Percentiles rank a stretch among this genome's conserved stretches.
Conservation (phyloP, 2,888 invertebrate species). For the Pterostichus niger region DNA sequence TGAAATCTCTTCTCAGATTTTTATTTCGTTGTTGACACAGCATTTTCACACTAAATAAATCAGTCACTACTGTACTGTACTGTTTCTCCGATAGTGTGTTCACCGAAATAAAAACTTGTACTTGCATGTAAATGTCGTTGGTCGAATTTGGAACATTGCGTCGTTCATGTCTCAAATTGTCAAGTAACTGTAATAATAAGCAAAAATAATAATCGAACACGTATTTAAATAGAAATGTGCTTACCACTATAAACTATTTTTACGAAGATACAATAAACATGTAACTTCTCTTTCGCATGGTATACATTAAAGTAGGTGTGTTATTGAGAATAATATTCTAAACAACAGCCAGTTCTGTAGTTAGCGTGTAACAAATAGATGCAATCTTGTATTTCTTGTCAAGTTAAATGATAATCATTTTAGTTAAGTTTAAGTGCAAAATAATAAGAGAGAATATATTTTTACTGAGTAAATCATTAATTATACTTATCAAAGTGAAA, state of each 20-base stretch:
- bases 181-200: slow-evolving; percentile 61
- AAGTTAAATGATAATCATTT: slow-evolving; percentile 63
- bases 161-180: slow-evolving; percentile 32
- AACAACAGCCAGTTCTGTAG: slow-evolving; percentile 65
- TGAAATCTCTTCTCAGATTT: slow-evolving; percentile 23
- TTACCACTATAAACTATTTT: slow-evolving; percentile 58
- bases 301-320: slow-evolving; percentile 63
- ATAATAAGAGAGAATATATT: slow-evolving; percentile 66
- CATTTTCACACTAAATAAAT: neutral
- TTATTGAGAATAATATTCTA: slow-evolving; percentile 58
- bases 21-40: slow-evolving; percentile 53
- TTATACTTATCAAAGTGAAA: slow-evolving; percentile 62
- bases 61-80: slow-evolving; percentile 6
- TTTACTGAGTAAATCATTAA: slow-evolving; percentile 65
- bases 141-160: slow-evolving; percentile 45
- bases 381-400: slow-evolving; percentile 65
- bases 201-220: slow-evolving; percentile 59
- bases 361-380: slow-evolving; percentile 64
- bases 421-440: slow-evolving; percentile 66
- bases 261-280: slow-evolving; percentile 58
- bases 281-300: slow-evolving; percentile 57
- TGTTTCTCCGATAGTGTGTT: slow-evolving; percentile 51
- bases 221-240: slow-evolving; percentile 61
- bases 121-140: slow-evolving; percentile 45
- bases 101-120: slow-evolving; percentile 43